Conservation (phyloP, 2,888 invertebrate species). For the Augochlorella aurata region DNA sequence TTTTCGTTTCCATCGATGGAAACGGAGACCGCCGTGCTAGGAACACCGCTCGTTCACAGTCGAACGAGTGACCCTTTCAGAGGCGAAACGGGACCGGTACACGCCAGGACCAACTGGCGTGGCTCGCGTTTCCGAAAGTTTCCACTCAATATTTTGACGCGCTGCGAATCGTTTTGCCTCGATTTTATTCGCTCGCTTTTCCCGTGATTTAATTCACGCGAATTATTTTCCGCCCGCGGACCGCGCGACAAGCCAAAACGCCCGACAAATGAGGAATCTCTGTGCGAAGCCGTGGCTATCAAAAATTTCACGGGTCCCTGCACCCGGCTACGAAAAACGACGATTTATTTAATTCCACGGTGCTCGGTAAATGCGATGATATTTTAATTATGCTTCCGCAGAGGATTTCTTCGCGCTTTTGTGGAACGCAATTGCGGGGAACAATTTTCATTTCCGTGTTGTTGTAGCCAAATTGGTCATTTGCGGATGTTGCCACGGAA, state of each 20-base stretch:
- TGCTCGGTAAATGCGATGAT: neutral
- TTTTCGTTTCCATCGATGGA: conserved; percentile 13
- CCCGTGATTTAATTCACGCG: neutral
- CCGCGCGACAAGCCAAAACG: neutral
- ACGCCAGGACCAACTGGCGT: neutral
- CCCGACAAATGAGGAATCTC: neutral
- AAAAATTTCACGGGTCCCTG: neutral
- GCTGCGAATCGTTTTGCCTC: neutral
- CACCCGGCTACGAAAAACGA: neutral
- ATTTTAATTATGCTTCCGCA: too few relatives aligned
- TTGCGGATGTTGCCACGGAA: too few relatives aligned
- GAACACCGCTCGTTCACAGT: conserved; percentile 37
- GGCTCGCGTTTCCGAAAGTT: conserved; percentile 12
- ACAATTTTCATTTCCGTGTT: too few relatives aligned
- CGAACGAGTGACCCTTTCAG: conserved; percentile 10
- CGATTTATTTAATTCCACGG: neutral
- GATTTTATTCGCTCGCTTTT: neutral
- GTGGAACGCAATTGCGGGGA: too few relatives aligned
- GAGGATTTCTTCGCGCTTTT: too few relatives aligned
- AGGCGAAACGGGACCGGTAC: neutral
- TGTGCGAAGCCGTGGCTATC: neutral
- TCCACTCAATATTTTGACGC: neutral
- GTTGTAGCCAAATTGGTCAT: too few relatives aligned
- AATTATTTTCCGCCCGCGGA: neutral
- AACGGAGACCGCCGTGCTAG: conserved; percentile 1